Evolutionary conservation across 2,888 invertebrate genomes (phyloP).

Genomic region (Anthoptus insignis): DNA sequence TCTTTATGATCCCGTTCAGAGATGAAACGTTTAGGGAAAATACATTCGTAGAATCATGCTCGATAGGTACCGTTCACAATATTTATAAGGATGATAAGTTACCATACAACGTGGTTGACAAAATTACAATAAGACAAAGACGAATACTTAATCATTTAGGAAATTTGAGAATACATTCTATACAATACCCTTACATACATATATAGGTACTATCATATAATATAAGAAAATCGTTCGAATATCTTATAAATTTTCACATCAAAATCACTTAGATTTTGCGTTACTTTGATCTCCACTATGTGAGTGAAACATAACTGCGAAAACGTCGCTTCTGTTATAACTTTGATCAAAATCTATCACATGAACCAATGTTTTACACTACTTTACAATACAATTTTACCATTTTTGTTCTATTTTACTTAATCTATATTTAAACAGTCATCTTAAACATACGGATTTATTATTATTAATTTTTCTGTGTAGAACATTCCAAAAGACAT

Average conservation of each 20-base stretch:
- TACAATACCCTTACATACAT: slow-evolving; percentile 10
- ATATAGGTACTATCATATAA: slow-evolving; percentile 8
- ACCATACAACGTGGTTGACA: slow-evolving; percentile 20
- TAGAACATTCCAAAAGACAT: slow-evolving; percentile 15
- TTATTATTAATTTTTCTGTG: slow-evolving; percentile 12
- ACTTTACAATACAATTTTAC: slow-evolving; percentile 16
- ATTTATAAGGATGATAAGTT: slow-evolving; percentile 10
- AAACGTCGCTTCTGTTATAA: not conserved
- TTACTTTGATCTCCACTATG: not conserved
- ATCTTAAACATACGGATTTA: slow-evolving; percentile 29
- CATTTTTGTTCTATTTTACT: slow-evolving; percentile 26
- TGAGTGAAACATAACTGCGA: not conserved
- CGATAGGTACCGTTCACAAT: slow-evolving; percentile 18
- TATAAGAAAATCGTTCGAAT: slow-evolving; percentile 17
- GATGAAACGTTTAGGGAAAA: no score
- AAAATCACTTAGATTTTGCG: not conserved
- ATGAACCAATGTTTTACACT: slow-evolving; percentile 8
- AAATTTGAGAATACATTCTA: slow-evolving; percentile 29
- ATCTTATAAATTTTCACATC: not conserved
- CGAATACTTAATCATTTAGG: slow-evolving; percentile 27
- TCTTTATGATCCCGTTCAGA: not conserved
- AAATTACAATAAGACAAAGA: slow-evolving; percentile 25
- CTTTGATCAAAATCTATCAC: slow-evolving; percentile 6
- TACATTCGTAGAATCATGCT: no score
- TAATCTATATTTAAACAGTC: slow-evolving; percentile 32